These are phyloP conservation scores for Sitta carolinensis DNA, from an alignment of 2,797 vertebrate genomes.

Conservation along the genomic window DNA sequence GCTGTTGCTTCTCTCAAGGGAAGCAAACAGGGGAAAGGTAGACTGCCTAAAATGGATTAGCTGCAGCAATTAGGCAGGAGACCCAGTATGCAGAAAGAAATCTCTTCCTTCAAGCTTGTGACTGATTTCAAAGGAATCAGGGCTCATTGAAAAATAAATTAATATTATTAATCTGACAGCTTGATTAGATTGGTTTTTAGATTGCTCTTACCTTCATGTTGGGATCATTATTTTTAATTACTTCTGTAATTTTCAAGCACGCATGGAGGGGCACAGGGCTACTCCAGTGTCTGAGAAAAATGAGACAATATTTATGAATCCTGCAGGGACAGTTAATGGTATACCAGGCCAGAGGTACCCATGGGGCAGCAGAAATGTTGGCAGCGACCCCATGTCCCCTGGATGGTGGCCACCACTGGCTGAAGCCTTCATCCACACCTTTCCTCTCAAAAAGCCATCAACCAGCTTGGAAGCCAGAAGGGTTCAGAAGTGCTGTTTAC, in stretches of 20 bases:
- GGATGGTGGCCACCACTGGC: not conserved
- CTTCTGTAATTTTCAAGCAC: not conserved
- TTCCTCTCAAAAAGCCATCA: not conserved
- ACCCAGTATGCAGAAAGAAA: not conserved
- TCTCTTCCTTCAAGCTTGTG: not conserved
- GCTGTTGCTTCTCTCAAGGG: not conserved
- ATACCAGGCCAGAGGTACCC: too few species aligned
- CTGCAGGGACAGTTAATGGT: not conserved
- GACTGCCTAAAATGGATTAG: not conserved
- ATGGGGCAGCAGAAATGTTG: not conserved
- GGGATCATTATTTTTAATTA: not conserved
- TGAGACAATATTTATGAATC: not conserved
- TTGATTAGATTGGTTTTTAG: not conserved
- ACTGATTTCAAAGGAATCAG: not conserved
- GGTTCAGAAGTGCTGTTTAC: not conserved
- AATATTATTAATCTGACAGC: not conserved
- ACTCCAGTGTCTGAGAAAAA: not conserved
- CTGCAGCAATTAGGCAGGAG: not conserved
- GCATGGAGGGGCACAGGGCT: fast-evolving
- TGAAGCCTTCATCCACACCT: not conserved
- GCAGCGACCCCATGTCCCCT: fast-evolving
- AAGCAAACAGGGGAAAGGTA: not conserved
- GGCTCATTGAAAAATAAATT: not conserved
- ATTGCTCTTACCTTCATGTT: not conserved
- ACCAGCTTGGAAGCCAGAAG: not conserved